Conservation (phyloP, 2,888 invertebrate species). For the Archaeoteleia sp. region DNA sequence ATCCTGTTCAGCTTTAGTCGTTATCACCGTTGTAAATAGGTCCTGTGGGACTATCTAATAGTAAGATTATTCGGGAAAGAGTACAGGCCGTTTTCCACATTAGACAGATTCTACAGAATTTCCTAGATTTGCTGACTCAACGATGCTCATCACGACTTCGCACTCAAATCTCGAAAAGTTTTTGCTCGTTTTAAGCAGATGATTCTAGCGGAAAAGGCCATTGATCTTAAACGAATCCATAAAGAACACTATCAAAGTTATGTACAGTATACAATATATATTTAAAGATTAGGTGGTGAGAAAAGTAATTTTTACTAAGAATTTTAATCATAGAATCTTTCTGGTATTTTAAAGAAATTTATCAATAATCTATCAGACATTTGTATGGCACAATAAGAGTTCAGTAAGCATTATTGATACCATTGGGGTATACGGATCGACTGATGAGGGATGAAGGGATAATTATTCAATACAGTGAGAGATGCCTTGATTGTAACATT, state of each 20-base stretch:
- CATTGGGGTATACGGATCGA: too few relatives aligned
- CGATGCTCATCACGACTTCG: conserved; percentile 52
- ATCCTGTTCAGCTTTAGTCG: conserved; percentile 34
- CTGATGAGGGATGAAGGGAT: too few relatives aligned
- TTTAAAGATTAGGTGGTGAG: background rate
- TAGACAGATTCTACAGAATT: conserved; percentile 32
- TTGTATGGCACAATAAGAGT: too few relatives aligned
- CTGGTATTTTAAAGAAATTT: too few relatives aligned
- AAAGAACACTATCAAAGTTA: conserved; percentile 5
- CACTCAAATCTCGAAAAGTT: conserved; percentile 48
- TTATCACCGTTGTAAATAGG: conserved; percentile 48
- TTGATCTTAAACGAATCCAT: conserved; percentile 27
- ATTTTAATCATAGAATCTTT: too few relatives aligned
- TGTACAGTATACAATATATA: background rate
- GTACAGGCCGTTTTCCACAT: conserved; percentile 33
- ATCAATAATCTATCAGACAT: too few relatives aligned
- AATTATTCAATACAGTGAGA: too few relatives aligned
- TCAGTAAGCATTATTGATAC: too few relatives aligned
- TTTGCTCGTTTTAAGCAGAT: conserved; percentile 33
- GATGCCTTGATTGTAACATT: too few relatives aligned
- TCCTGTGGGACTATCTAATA: conserved; percentile 47
- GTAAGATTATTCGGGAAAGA: conserved; percentile 49
- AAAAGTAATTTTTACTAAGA: too few relatives aligned
- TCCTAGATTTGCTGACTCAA: conserved; percentile 43
- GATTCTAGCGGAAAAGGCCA: conserved; percentile 29